Evolutionary conservation across 2,797 vertebrate genomes (phyloP).

Genomic region (Sitta carolinensis): DNA sequence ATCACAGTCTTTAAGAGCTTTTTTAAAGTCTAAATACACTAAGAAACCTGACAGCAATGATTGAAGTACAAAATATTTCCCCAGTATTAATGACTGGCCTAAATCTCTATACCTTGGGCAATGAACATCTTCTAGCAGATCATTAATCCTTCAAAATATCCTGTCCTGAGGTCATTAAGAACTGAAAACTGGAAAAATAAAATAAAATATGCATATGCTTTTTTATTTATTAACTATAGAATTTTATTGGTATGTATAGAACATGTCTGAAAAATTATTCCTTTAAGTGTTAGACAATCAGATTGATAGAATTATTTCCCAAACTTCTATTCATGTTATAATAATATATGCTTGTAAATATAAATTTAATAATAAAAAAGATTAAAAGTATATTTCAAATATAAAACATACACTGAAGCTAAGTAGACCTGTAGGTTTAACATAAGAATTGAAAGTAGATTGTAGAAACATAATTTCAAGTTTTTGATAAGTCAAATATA

Average conservation of each 20-base stretch:
- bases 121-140: constrained; percentile 19
- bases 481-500: constrained; percentile 16
- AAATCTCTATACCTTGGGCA: background rate
- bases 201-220: background rate
- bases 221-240: background rate
- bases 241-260: background rate
- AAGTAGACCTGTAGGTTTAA: constrained; percentile 30
- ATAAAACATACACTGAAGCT: constrained; percentile 3
- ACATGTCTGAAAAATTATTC: background rate
- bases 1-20: constrained; percentile 15
- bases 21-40: constrained; percentile 30
- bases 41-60: constrained; percentile 54
- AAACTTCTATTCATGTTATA: constrained; percentile 6
- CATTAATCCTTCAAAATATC: constrained; percentile 41
- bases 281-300: background rate
- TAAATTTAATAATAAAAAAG: constrained; percentile 5
- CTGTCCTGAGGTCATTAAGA: constrained; percentile 24
- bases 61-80: constrained; percentile 38
- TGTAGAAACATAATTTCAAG: constrained; percentile 21
- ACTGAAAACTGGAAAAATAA: constrained; percentile 47
- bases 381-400: constrained; percentile 21
- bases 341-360: constrained; percentile 1
- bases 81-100: constrained; percentile 43
- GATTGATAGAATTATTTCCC: constrained; percentile 20
- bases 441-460: constrained; percentile 28